Evolutionary conservation across 2,888 invertebrate genomes (phyloP), one percentile per base, ranked within the genome.

Genomic region (Bellardia bayeri): DNA sequence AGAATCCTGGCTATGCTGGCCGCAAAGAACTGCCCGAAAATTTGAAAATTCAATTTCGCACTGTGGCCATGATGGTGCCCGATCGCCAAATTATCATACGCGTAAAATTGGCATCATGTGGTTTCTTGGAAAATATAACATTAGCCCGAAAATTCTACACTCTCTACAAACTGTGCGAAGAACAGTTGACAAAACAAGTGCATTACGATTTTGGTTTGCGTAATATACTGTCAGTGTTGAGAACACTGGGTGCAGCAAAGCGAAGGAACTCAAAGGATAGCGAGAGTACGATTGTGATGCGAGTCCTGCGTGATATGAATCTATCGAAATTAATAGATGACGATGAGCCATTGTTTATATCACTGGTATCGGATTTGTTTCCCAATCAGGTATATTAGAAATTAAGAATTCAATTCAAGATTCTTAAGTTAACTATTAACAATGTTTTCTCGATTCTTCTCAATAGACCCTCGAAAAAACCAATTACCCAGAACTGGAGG

Each of bases 41-140:
- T 94, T 94, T 99, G 89, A 99, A 99, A 95, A 98, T 99, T 90
- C 99, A 99, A 94, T 99, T 99, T 94, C 96, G 99, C 79, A 98
- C 98, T 0, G 99, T 99, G 0, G 98, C 99, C 61, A 99, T 99
- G 99, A 99, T 99, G 99, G 99, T 99, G 16, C 99, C 99, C 0
- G 99, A 99, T 93, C 94, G 99, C 85, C 99, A 98, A 94, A 99
- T 99, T 91, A 99, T 99, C 91, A 99, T 99, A 89, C 95, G 99
- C 88, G 99, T 99, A 0, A 99, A 99, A 94, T 94, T 99, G 74
- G 99, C 99, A 23, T 98, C 98, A 89, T 99, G 99, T 92, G 99
- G 99, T 40, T 99, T 99, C 93, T 94, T 98, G 61, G 98, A 99
- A 93, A 99, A 99, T 92, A 98, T 99, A 56, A 98, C 98, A 0